Evolutionary conservation across 2,888 invertebrate genomes (phyloP).

Genomic region (Philhelius pedissequus): DNA sequence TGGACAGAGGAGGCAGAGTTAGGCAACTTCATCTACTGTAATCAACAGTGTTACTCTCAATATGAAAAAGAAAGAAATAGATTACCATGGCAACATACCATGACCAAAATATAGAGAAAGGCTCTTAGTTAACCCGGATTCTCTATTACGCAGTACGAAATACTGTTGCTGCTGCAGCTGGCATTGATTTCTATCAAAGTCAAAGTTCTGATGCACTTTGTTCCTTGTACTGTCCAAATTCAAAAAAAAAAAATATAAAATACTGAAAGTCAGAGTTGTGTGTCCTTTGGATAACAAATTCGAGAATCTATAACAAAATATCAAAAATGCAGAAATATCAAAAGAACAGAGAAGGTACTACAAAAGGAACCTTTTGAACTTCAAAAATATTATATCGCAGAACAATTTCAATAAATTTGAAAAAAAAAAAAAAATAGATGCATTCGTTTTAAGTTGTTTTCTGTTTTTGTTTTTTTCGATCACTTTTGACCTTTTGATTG

Average conservation of each 20-base stretch:
- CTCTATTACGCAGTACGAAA: not conserved
- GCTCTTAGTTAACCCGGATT: not conserved
- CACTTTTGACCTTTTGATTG: constrained; percentile 21
- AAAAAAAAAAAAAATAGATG: constrained; percentile 39
- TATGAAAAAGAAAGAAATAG: not conserved
- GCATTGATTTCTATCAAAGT: constrained; percentile 19
- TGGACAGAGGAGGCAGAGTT: not conserved
- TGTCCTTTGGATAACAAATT: not conserved
- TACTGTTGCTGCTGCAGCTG: constrained; percentile 34
- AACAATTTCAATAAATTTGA: constrained; percentile 56
- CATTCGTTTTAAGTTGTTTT: not conserved
- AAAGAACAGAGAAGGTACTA: not conserved
- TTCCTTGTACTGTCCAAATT: not conserved
- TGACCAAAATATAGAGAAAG: constrained; percentile 36
- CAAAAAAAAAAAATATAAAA: not conserved
- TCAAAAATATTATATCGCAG: constrained; percentile 44
- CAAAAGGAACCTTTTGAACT: constrained; percentile 44
- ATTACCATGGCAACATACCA: constrained; percentile 46
- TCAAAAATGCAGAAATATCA: not conserved
- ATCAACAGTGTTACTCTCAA: constrained; percentile 62
- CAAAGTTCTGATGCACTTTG: not conserved
- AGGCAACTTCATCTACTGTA: constrained; percentile 51
- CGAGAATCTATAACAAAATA: not conserved
- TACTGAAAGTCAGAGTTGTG: not conserved
- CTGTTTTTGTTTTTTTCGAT: not conserved